Conservation (phyloP, 53 echinoderm and acorn worm species). For the Apostichopus leukothele region DNA sequence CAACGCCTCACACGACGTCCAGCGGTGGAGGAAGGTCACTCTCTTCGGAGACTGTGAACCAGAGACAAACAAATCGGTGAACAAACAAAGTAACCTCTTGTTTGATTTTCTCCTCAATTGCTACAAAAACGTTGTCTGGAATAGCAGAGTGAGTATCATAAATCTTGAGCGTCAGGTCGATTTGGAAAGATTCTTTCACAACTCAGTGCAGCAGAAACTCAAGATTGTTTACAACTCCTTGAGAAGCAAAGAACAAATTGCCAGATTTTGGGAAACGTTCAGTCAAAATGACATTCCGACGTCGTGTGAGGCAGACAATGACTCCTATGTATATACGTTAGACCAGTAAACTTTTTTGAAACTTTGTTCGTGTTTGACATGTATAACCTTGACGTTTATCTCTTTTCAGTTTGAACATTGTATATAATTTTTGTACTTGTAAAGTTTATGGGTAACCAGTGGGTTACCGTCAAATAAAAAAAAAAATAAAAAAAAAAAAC, state of each 20-base stretch:
- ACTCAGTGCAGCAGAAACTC: not conserved
- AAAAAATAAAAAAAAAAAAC: not conserved
- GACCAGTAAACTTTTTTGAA: not conserved
- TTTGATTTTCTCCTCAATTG: constrained; percentile 7
- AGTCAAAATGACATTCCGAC: not conserved
- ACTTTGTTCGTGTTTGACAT: no score
- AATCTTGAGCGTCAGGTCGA: not conserved
- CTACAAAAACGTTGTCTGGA: not conserved
- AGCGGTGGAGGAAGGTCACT: not conserved
- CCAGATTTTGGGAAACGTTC: not conserved
- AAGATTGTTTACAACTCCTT: constrained; percentile 2
- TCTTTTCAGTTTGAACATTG: no score
- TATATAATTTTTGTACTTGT: no score
- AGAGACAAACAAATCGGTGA: not conserved
- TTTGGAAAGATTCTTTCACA: not conserved
- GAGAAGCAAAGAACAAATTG: not conserved
- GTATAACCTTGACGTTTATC: no score
- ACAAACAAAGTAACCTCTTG: not conserved
- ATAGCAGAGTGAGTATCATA: not conserved
- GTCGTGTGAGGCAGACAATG: not conserved
- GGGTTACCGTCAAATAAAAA: no score
- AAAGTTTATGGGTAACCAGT: no score
- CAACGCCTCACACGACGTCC: not conserved
- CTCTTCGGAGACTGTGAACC: constrained; percentile 8
- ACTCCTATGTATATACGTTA: not conserved